Evolutionary conservation across 2,888 invertebrate genomes (phyloP), one percentile per base, ranked within the genome.

Genomic region (Hyposoter didymator): DNA sequence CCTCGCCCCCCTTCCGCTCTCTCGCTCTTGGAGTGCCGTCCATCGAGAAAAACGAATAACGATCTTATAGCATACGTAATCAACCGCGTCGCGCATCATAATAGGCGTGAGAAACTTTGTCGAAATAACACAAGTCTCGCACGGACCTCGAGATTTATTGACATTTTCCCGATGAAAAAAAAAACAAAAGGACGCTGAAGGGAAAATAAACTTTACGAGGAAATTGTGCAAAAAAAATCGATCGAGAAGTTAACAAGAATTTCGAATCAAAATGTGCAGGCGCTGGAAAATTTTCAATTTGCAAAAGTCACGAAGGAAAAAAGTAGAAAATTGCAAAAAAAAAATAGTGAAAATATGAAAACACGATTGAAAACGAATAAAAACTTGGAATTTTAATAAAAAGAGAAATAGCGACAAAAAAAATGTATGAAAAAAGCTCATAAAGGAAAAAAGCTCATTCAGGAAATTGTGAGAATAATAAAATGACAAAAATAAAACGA

Each of bases 41-140:
- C 32, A 14, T 66, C 66, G 28, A 69, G 43, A 32, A 66, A 10
- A 49, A 70, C 47, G 39, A 55, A 80, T 72, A 64, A 45, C 19
- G 47, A 55, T 66, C 47, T 28, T 59, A 76, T 43, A 49, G 14
- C 35, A 64, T 45, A 32, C 62, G 70, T 74, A 66, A 73, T 66
- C 66, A 17, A 28, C 17, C 39, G 22, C 43, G 19, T 6, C 47
- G 39, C 22, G 8, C 14, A 75, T 32, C 35, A 59, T 78, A 49
- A 74, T 84, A 32, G 32, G 69, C 32, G 28, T 32, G 69, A 74
- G 73, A 78, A 62, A 81, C 39, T 74, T 84, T 79, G n/a, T 39
- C 19, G 22, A 22, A 39, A 62, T 35, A 39, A 49, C 10, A 35
- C n/a, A 17, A 39, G n/a, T 19, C 35, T n/a, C 49, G 4, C 2